These are phyloP conservation scores for Pseudeuparius sepicola DNA, from an alignment of 2,888 invertebrate species.

Conservation along the genomic window DNA sequence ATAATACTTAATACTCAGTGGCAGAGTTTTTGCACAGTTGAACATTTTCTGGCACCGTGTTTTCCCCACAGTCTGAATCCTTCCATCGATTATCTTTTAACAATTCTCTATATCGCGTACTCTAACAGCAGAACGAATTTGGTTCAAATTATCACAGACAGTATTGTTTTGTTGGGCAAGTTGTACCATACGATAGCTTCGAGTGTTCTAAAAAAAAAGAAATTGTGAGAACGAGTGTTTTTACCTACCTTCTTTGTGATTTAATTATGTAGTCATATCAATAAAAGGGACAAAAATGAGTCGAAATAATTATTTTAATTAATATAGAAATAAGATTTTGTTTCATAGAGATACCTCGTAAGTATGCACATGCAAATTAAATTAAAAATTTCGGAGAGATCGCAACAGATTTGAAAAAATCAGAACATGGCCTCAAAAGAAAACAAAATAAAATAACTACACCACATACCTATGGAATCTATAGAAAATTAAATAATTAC, in stretches of 20 bases:
- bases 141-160: slow-evolving; percentile 2
- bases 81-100: neutral
- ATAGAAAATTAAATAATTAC: neutral
- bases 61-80: slow-evolving; percentile 2
- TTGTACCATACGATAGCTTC: too few species aligned
- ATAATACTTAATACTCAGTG: too few species aligned
- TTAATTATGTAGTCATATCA: too few species aligned
- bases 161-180: slow-evolving; percentile 1
- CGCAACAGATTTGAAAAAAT: neutral
- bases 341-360: slow-evolving; percentile 3
- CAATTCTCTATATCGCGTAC: neutral
- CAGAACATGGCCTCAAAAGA: slow-evolving; percentile 1
- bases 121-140: slow-evolving; percentile 3
- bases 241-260: too few species aligned
- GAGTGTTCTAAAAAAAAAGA: too few species aligned
- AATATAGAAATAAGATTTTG: neutral
- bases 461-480: too few species aligned
- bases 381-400: neutral
- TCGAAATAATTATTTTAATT: neutral
- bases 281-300: too few species aligned
- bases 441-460: slow-evolving; percentile 1
- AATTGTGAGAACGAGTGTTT: too few species aligned
- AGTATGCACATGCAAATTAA: neutral
- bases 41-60: too few species aligned
- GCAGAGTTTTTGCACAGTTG: too few species aligned